Base-by-base conservation (phyloP, 2,888 invertebrate species). In the Elmis aenea region DNA sequence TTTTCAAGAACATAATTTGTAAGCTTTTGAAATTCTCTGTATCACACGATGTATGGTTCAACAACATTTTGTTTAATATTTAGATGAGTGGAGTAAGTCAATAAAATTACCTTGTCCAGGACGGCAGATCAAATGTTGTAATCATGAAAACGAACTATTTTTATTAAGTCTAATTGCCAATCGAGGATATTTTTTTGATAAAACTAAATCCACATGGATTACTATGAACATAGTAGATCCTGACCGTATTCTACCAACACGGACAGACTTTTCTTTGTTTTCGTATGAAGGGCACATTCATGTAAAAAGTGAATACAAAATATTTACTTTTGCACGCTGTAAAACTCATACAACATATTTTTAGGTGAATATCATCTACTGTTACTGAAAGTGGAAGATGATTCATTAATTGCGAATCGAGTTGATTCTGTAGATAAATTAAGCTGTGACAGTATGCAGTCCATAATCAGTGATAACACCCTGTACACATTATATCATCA, bases 61-160 rank as follows among this genome's bases (percentile, higher is more conserved):
- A n/a, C n/a, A n/a, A n/a, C n/a, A n/a, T n/a, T 6, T 18, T 18
- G 8, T 22, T 30, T 35, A 31, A 15, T 30, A 38, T 50, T 13
- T 37, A 59, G 60, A 59, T 40, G 44, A 30, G 36, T 64, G 64
- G 64, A 58, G 55, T 34, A 35, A 38, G 23, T 26, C 42, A 28
- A 42, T 58, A n/a, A 18, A 24, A 11, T 38, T 64, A 5, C 64
- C 64, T 9, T 51, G 56, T 38, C 30, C 29, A 6, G 53, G 50
- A 5, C 45, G 46, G 23, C 57, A 60, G 26, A 28, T 57, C 5
- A 59, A 59, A 46, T 61, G 60, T 38, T 65, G 64, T 38, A 44
- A 46, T 38, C 61, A 50, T 45, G 39, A 56, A 25, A 45, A 54
- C 9, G 37, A 59, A 38, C 45, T 62, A 4, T 57, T 63, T 27